These are phyloP conservation scores for Thaumatotibia leucotreta DNA, from an alignment of 1,140 invertebrate species.

Conservation along the genomic window DNA sequence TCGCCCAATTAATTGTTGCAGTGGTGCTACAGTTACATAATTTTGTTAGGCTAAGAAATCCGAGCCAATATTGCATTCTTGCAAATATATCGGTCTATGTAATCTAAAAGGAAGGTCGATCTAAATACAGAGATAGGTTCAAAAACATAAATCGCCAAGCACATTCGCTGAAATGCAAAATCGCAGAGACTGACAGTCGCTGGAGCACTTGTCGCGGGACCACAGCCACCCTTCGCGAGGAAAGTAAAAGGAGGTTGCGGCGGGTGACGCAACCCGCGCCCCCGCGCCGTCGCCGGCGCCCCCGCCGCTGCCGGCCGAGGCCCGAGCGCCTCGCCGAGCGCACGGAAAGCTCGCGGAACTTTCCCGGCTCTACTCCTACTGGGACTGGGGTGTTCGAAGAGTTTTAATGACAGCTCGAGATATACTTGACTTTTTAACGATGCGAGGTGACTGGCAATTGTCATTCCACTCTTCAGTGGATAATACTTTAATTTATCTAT, in stretches of 20 bases:
- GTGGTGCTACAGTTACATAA: no score
- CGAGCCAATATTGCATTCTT: no score
- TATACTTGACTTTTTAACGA: not conserved
- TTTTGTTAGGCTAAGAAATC: no score
- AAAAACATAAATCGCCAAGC: constrained; percentile 5
- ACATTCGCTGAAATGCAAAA: constrained; percentile 9
- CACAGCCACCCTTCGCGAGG: not conserved
- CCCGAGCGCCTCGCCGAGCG: no score
- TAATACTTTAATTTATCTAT: no score
- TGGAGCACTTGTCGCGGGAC: not conserved
- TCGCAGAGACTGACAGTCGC: not conserved
- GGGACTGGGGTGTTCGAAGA: not conserved
- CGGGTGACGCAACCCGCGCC: not conserved
- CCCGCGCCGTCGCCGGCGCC: not conserved
- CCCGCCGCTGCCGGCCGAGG: not conserved
- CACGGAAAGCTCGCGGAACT: not conserved
- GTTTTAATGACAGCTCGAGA: not conserved
- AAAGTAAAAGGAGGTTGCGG: constrained; percentile 9
- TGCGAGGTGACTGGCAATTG: not conserved
- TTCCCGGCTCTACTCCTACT: not conserved
- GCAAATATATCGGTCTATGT: no score
- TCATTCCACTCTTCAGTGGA: no score
- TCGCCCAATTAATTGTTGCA: no score
- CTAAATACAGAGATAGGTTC: no score
- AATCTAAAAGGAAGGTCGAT: no score